phyloP scores from a whole-genome alignment of 2,888 invertebrate species.

The Acleris literana region DNA sequence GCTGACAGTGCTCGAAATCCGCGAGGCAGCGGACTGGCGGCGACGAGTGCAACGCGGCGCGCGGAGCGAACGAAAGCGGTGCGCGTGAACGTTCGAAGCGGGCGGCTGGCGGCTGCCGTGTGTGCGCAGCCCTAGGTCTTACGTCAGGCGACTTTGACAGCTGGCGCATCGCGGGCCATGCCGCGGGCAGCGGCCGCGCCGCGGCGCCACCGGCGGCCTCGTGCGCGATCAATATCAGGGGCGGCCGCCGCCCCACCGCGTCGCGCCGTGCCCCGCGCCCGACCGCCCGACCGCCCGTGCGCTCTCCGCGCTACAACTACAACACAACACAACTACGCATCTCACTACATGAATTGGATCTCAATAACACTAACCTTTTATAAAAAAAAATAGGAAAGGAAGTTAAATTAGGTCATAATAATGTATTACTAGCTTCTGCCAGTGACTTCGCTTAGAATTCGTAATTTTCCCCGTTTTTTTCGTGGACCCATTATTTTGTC shows the following conservation, averaged over 20 bases:
- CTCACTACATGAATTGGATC: no score
- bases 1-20: conserved; percentile 53
- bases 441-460: no score
- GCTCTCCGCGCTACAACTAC: no score
- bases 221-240: conserved; percentile 51
- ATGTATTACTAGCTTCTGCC: no score
- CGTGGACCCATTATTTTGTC: no score
- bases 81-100: conserved; percentile 63
- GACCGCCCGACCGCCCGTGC: neutral
- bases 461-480: no score
- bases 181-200: conserved; percentile 45
- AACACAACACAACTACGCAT: no score
- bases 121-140: conserved; percentile 69
- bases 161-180: conserved; percentile 51
- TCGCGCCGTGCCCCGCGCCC: conserved; percentile 16
- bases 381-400: no score
- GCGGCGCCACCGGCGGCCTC: conserved; percentile 60
- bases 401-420: no score
- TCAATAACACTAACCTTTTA: no score
- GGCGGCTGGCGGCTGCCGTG: conserved; percentile 69
- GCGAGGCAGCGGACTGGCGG: conserved; percentile 55
- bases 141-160: conserved; percentile 75
- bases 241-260: conserved; percentile 26
- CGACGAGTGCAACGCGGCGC: conserved; percentile 51
- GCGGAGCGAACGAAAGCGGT: conserved; percentile 44